These are phyloP conservation scores for Hemiscyllium ocellatum DNA, from an alignment of 2,113 vertebrate species.

Conservation along the genomic window DNA sequence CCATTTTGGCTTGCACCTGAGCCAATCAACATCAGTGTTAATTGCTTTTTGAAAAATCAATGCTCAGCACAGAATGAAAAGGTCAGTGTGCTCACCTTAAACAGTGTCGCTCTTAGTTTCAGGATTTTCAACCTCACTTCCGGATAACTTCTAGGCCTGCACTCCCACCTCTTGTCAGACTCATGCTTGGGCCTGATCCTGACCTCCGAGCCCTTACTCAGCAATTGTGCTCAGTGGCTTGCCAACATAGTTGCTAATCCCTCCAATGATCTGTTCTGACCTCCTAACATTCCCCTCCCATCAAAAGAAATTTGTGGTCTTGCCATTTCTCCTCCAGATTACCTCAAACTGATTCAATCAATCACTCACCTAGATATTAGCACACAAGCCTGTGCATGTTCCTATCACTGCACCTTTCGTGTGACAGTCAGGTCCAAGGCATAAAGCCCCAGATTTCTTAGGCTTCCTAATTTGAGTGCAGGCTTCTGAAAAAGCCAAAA, in stretches of 20 bases:
- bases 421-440: background rate
- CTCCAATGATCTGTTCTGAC: background rate
- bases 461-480: background rate
- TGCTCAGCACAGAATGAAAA: background rate
- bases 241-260: background rate
- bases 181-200: background rate
- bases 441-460: background rate
- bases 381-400: background rate
- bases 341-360: background rate
- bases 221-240: background rate
- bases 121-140: background rate
- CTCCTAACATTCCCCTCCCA: background rate
- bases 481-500: background rate
- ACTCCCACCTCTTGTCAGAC: background rate
- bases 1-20: background rate
- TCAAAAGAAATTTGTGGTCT: background rate
- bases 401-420: background rate
- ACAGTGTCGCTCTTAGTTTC: background rate
- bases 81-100: background rate
- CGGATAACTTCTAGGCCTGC: background rate
- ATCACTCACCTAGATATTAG: background rate
- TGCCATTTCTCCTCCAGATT: background rate
- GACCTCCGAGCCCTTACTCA: background rate
- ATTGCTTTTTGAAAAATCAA: background rate
- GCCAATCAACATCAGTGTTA: no score